Base-by-base conservation (phyloP, 2,888 invertebrate genomes). In the Alloscopus bannaensis region DNA sequence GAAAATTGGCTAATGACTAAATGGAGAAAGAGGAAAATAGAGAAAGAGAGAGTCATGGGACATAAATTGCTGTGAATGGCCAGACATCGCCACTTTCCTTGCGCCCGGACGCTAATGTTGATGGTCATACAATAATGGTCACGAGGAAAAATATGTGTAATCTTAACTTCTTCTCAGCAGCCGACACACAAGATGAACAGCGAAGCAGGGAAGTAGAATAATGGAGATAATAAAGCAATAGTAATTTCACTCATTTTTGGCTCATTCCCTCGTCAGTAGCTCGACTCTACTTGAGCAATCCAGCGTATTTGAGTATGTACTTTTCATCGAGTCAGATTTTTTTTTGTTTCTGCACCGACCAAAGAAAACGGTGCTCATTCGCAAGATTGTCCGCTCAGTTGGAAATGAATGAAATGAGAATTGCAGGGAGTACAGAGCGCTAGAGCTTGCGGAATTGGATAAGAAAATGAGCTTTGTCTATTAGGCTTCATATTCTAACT, bases 171-270 rank as follows among this genome's bases (percentile, higher is more conserved):
- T 45, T 68, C 68, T 26, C 59, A 64, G 42, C 2, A 42, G 20
- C n/a, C 29, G 70, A 18, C 28, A 59, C 59, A 26, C 24, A 55
- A 29, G 59, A 36, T 18, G 45, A 59, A n/a, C 40, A 57, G 47
- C 55, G 55, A 11, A n/a, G n/a, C 26, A 36, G 64, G 62, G 13
- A n/a, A n/a, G 62, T 42, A 77, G 62, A 77, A 28, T 69, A 77
- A 64, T 69, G 76, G 76, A 77, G 68, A 77, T 77, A 77, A 77
- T 77, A 77, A 77, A 77, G 69, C 76, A 77, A 77, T 77, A 45
- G 50, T 62, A 69, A 69, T 77, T 77, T 77, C 36, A 47, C 75
- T 76, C 75, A 76, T 76, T 76, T n/a, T 52, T 76, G 75, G 75
- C 75, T 45, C 75, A 60, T 31, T 68, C 75, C 50, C 52, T 52